A percentile compares a stretch with the other conserved stretches of the same genome.
Conservation (phyloP, 2,113 vertebrate genomes). For the Cheilinus undulatus region DNA sequence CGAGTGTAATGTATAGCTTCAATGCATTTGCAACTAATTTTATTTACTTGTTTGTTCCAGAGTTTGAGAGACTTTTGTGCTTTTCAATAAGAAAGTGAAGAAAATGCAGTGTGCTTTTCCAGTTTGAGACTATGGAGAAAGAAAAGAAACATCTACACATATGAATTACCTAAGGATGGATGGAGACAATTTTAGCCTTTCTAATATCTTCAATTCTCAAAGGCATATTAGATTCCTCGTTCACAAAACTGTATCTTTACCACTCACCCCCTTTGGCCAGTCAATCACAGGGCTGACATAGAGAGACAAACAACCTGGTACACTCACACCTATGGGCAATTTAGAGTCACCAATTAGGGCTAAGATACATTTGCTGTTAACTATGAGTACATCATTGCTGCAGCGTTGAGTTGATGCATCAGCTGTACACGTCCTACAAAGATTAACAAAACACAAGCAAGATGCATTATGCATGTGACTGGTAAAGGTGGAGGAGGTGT, state of each 20-base stretch:
- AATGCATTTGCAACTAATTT: neutral
- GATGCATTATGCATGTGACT: too few species aligned
- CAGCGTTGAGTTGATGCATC: too few species aligned
- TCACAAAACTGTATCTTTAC: conserved; percentile 14
- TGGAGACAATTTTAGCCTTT: conserved; percentile 16
- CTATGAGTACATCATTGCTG: too few species aligned
- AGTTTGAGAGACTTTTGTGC: neutral
- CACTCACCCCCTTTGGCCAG: too few species aligned
- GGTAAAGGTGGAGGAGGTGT: too few species aligned
- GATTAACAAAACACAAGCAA: too few species aligned
- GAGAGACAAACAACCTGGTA: too few species aligned
- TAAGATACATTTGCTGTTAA: too few species aligned
- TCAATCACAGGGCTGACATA: too few species aligned
- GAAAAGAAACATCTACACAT: neutral
- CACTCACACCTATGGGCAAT: too few species aligned
- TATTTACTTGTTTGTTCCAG: conserved; percentile 11
- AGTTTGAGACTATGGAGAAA: neutral
- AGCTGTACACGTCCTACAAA: too few species aligned
- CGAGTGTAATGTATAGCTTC: neutral
- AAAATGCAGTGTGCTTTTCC: conserved; percentile 5
- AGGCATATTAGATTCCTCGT: conserved; percentile 36
- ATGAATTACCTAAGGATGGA: conserved; percentile 19
- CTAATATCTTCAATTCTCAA: conserved; percentile 24
- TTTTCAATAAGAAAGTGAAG: neutral
- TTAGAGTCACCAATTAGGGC: too few species aligned